A percentile compares a stretch with the other conserved stretches of the same genome.
These are phyloP conservation scores for Dimorphilus gyrociliatus DNA, from an alignment of 2,888 invertebrate genomes.

Conservation along the genomic window DNA sequence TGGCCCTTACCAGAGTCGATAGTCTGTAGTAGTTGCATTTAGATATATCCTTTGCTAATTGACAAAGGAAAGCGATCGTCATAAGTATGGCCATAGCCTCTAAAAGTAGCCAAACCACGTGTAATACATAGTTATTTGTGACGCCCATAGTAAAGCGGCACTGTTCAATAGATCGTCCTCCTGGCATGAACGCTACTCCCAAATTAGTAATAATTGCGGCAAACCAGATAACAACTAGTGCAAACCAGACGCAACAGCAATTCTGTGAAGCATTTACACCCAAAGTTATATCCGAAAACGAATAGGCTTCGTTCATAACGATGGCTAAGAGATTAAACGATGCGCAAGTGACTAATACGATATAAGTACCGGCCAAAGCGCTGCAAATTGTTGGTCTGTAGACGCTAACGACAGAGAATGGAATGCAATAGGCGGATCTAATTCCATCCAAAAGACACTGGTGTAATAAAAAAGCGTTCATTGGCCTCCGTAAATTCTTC, in stretches of 20 bases:
- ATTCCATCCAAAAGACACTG: slow-evolving; percentile 25
- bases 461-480: slow-evolving; percentile 28
- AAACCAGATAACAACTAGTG: slow-evolving; percentile 83
- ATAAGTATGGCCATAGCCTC: slow-evolving; percentile 67
- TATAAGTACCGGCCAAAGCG: slow-evolving; percentile 68
- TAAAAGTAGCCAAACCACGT: slow-evolving; percentile 73
- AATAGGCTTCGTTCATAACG: slow-evolving; percentile 33
- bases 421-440: slow-evolving; percentile 28
- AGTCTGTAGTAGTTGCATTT: slow-evolving; percentile 13
- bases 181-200: slow-evolving; percentile 43
- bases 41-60: slow-evolving; percentile 48
- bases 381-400: slow-evolving; percentile 45
- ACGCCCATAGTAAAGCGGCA: slow-evolving; percentile 73
- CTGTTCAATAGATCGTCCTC: slow-evolving; percentile 54
- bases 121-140: slow-evolving; percentile 71
- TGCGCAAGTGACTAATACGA: slow-evolving; percentile 69
- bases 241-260: slow-evolving; percentile 59
- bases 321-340: slow-evolving; percentile 64
- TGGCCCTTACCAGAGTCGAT: slow-evolving; percentile 11
- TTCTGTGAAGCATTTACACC: slow-evolving; percentile 17
- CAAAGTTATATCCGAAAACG: slow-evolving; percentile 16
- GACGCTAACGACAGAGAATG: slow-evolving; percentile 20
- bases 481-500: slow-evolving; percentile 19
- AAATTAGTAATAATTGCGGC: slow-evolving; percentile 74
- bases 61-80: slow-evolving; percentile 61